Evolutionary conservation across 2,113 vertebrate genomes (phyloP).

Genomic region (Candoia aspera): DNA sequence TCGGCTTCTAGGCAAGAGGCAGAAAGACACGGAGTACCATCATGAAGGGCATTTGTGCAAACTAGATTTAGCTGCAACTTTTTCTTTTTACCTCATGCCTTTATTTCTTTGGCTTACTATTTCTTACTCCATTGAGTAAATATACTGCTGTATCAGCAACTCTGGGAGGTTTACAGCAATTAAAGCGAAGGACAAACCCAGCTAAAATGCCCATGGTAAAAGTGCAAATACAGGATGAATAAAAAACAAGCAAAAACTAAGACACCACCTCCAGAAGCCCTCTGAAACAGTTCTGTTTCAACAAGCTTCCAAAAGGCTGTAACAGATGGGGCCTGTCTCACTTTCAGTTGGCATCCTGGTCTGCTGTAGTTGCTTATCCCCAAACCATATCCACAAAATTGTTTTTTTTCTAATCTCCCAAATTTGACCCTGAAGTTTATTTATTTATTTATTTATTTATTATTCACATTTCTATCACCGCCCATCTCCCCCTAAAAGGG

Average conservation of each 20-base stretch:
- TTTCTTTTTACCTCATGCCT: neutral
- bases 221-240: too few relatives aligned
- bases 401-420: neutral
- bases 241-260: too few relatives aligned
- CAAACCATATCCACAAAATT: neutral
- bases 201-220: too few relatives aligned
- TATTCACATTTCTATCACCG: too few relatives aligned
- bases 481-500: too few relatives aligned
- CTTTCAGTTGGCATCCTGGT: neutral
- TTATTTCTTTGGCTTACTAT: neutral
- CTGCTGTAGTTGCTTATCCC: neutral
- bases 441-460: too few relatives aligned
- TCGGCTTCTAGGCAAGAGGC: neutral
- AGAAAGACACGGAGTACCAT: neutral
- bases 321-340: neutral
- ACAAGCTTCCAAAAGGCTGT: neutral
- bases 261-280: too few relatives aligned
- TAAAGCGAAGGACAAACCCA: too few relatives aligned
- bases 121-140: neutral
- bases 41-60: neutral
- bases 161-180: too few relatives aligned
- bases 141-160: too few relatives aligned
- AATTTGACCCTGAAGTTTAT: neutral
- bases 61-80: neutral
- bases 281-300: neutral